Evolutionary conservation across 2,888 invertebrate genomes (phyloP).

Genomic region (Caenorhabditis panamensis): DNA sequence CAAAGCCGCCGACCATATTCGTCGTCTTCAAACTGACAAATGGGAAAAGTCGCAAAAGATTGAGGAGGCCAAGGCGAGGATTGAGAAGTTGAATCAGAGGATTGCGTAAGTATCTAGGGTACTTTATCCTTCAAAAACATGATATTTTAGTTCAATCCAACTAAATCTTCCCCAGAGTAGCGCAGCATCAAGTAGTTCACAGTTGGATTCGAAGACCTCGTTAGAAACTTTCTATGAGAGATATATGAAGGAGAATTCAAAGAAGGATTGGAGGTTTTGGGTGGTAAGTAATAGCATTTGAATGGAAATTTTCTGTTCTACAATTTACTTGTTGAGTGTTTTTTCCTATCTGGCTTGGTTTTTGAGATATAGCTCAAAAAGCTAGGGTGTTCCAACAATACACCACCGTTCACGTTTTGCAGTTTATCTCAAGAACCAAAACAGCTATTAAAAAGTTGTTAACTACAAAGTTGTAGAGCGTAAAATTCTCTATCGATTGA

Average conservation of each 20-base stretch:
- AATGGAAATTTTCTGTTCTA: too few species aligned
- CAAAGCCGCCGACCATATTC: slow-evolving; percentile 78
- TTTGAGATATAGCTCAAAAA: too few species aligned
- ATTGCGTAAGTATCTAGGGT: slow-evolving; percentile 68
- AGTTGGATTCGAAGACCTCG: slow-evolving; percentile 65
- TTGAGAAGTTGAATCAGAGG: slow-evolving; percentile 63
- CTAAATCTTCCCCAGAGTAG: slow-evolving; percentile 74
- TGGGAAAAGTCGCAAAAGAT: slow-evolving; percentile 54
- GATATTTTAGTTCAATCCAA: slow-evolving; percentile 75
- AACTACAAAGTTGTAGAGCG: too few species aligned
- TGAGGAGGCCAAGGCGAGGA: slow-evolving; percentile 54
- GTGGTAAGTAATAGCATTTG: slow-evolving; percentile 69
- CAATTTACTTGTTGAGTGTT: too few species aligned
- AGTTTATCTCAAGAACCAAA: too few species aligned
- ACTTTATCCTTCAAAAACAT: slow-evolving; percentile 5
- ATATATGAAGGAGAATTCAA: slow-evolving; percentile 72
- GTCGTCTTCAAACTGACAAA: slow-evolving; percentile 64
- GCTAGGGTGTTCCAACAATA: too few species aligned
- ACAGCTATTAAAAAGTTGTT: too few species aligned
- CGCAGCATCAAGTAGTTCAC: slow-evolving; percentile 54
- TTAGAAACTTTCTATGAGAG: slow-evolving; percentile 69
- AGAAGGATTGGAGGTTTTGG: slow-evolving; percentile 79
- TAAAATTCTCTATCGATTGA: too few species aligned
- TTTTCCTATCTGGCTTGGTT: too few species aligned
- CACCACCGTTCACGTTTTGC: too few species aligned